Evolutionary conservation across 1,140 invertebrate genomes (phyloP), one percentile per base, ranked within the genome.

Genomic region (Pseudoatta argentina): DNA sequence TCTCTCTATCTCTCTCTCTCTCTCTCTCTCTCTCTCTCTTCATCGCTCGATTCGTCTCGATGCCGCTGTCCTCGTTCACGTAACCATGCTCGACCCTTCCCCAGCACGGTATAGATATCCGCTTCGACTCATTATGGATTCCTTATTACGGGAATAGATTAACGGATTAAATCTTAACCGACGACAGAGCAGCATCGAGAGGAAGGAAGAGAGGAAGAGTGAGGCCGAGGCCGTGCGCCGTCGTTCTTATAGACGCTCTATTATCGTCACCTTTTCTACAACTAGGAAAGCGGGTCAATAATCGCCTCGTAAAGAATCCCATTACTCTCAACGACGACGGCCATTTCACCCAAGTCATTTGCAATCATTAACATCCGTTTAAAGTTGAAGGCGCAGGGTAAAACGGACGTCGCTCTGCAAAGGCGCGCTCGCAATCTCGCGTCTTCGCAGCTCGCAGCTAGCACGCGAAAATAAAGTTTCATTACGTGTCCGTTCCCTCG

Each of bases 91-190:
- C 89, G 81, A 87, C 81, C 88, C 89, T 90, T 61, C 76, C 61
- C 75, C 57, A 71, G 48, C 51, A 59, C 69, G 64, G 66, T 88
- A 88, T 77, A 88, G 86, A 81, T 86, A 87, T 90, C 91, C 78
- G 87, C 88, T 85, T 88, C 87, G 87, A 91, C 91, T 92, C 91
- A 92, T 92, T 92, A 92, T 89, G 88, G 91, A 90, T 91, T 92
- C 89, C 91, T 92, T 91, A 90, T 90, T 90, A 90, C 86, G 59
- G 83, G 88, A 69, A 90, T 90, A 92, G 91, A 93, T 91, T 92
- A 89, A 88, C 87, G 91, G 91, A 92, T 92, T 92, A 91, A 90
- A 90, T 90, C 89, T 90, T 90, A 90, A 90, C 86, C 82, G 81
- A 69, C 77, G 89, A 82, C 81, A 83, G 88, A 82, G 88, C 75